phyloP scores from a whole-genome alignment of 2,797 vertebrate genomes.

The Sebastes iracundus region DNA sequence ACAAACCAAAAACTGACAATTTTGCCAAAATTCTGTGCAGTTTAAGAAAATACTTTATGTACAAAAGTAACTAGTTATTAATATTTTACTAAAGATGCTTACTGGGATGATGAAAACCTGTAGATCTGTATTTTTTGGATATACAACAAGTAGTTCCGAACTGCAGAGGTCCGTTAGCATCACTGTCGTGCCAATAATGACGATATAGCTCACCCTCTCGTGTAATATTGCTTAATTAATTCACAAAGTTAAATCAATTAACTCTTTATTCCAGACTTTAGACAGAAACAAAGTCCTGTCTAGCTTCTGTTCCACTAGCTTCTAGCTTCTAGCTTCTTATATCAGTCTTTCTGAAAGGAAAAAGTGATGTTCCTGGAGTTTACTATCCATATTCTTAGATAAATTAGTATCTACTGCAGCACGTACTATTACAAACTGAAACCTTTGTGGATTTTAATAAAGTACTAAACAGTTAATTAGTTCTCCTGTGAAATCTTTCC shows the following conservation, averaged over 20 bases:
- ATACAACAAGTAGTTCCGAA: no score
- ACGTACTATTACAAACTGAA: background rate
- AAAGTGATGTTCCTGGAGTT: background rate
- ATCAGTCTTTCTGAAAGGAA: background rate
- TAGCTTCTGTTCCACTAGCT: background rate
- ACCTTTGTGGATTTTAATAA: background rate
- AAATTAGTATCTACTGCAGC: background rate
- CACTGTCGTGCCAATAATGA: no score
- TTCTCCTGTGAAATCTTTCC: background rate
- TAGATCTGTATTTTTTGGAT: background rate
- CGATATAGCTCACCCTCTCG: fast-evolving
- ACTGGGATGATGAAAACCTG: background rate
- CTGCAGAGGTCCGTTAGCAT: fast-evolving
- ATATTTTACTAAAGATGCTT: fast-evolving
- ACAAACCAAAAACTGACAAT: no score
- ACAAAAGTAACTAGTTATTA: no score
- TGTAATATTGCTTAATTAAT: background rate
- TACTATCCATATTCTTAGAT: background rate
- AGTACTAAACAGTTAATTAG: background rate
- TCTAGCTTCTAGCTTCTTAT: background rate
- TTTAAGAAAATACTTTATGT: no score
- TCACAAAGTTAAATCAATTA: background rate
- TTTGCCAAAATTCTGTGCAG: fast-evolving
- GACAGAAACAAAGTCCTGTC: background rate
- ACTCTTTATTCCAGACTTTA: background rate